Conservation (phyloP, 1,140 invertebrate genomes). For the Campoletis sonorensis region DNA sequence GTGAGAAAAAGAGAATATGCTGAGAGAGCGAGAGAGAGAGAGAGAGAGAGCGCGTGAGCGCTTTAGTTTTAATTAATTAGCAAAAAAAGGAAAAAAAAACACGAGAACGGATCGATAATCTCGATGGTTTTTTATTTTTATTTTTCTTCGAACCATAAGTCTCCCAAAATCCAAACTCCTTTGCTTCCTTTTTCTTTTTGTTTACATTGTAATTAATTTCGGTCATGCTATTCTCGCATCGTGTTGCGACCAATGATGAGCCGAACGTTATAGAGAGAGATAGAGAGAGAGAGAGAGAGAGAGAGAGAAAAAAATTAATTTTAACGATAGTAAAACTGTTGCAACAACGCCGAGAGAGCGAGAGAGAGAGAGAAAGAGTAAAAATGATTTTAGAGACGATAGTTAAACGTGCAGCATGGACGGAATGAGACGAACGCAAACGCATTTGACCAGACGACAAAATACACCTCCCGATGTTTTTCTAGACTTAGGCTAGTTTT, state of each 20-base stretch:
- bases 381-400: constrained; percentile 26
- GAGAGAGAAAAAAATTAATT: not conserved
- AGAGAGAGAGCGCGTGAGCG: constrained; percentile 11
- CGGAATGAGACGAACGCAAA: constrained; percentile 40
- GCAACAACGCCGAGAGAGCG: not conserved
- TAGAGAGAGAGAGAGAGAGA: too few relatives aligned
- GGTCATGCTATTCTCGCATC: constrained; percentile 52
- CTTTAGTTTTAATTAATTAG: constrained; percentile 49
- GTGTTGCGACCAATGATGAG: constrained; percentile 50
- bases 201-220: constrained; percentile 41
- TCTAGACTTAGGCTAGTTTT: constrained; percentile 19
- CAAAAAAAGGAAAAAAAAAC: constrained; percentile 60
- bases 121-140: constrained; percentile 29
- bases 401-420: constrained; percentile 27
- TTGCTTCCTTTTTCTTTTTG: constrained; percentile 12
- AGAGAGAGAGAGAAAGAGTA: constrained; percentile 29
- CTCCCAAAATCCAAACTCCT: not conserved
- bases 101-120: constrained; percentile 31
- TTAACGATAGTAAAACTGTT: not conserved
- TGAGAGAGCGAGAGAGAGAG: constrained; percentile 7
- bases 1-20: constrained; percentile 2
- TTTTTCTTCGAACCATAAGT: constrained; percentile 8
- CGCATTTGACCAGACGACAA: not conserved
- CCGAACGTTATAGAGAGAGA: too few relatives aligned
- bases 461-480: not conserved